Evolutionary conservation across 2,797 vertebrate species (phyloP).

Genomic region (Phrynocephalus forsythii): DNA sequence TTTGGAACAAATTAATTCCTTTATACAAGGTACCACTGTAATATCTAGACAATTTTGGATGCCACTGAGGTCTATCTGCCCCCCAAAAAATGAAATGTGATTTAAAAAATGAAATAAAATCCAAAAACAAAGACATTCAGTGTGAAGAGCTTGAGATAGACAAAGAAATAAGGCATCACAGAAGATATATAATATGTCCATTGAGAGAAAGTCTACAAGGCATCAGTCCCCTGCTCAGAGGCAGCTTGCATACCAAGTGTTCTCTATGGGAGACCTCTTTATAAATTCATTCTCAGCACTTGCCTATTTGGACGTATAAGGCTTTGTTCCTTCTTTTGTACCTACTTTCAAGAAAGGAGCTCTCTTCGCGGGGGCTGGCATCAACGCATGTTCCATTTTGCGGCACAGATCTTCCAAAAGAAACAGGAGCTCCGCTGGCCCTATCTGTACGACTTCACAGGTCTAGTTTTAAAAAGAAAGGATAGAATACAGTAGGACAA

Average conservation of each 20-base stretch:
- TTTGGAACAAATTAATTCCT: too few relatives aligned
- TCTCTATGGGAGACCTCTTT: not conserved
- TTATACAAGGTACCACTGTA: too few relatives aligned
- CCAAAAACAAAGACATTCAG: not conserved
- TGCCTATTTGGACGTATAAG: not conserved
- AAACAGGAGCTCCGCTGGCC: slow-evolving; percentile 90
- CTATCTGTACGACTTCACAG: slow-evolving; percentile 88
- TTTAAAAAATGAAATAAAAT: not conserved
- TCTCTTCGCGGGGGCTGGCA: slow-evolving; percentile 80
- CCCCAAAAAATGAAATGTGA: too few relatives aligned
- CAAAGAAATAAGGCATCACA: not conserved
- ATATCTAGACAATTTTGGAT: not conserved
- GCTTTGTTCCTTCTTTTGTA: not conserved
- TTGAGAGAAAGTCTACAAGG: not conserved
- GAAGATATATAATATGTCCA: not conserved
- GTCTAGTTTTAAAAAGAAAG: slow-evolving; percentile 75
- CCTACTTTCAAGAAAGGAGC: slow-evolving; percentile 88
- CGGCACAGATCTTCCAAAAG: slow-evolving; percentile 92
- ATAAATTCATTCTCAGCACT: not conserved
- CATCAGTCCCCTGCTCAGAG: not conserved
- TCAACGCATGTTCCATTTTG: slow-evolving; percentile 89
- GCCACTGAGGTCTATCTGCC: not conserved
- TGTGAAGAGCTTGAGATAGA: not conserved
- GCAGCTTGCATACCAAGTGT: not conserved
- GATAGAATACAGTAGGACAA: not conserved